Conservation (phyloP, 1,140 invertebrate genomes). For the Leguminivora glycinivorella region DNA sequence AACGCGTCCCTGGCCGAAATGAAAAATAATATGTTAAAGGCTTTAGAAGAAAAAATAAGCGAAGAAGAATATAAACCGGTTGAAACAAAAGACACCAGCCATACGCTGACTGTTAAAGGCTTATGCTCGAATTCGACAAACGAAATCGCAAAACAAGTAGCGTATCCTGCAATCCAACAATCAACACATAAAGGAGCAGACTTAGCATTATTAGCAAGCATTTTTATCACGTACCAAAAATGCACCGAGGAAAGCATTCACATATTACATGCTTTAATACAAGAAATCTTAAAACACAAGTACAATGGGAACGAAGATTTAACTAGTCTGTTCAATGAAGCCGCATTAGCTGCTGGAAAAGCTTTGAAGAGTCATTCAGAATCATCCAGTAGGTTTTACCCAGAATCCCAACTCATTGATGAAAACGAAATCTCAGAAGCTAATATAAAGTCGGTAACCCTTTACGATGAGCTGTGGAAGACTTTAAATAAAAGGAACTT, state of each 20-base stretch:
- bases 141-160: slow-evolving; percentile 59
- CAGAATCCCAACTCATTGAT: slow-evolving; percentile 48
- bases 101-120: slow-evolving; percentile 62
- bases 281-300: slow-evolving; percentile 37
- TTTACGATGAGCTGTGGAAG: slow-evolving; percentile 58
- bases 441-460: slow-evolving; percentile 50
- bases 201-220: slow-evolving; percentile 42
- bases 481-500: slow-evolving; percentile 35
- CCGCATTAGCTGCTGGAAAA: slow-evolving; percentile 34
- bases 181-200: slow-evolving; percentile 30
- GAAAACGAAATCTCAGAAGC: slow-evolving; percentile 33
- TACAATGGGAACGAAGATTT: slow-evolving; percentile 33
- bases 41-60: slow-evolving; percentile 54
- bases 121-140: slow-evolving; percentile 49
- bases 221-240: slow-evolving; percentile 52
- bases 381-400: slow-evolving; percentile 51
- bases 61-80: slow-evolving; percentile 39
- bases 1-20: slow-evolving; percentile 67
- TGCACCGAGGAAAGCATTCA: slow-evolving; percentile 41
- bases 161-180: slow-evolving; percentile 45
- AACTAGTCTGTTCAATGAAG: slow-evolving; percentile 42
- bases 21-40: slow-evolving; percentile 72
- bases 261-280: slow-evolving; percentile 39
- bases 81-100: slow-evolving; percentile 35
- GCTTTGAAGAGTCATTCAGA: slow-evolving; percentile 31